A percentile compares a stretch with the other conserved stretches of the same genome.
phyloP scores from a whole-genome alignment of 2,888 invertebrate species.

The Luperina testacea region DNA sequence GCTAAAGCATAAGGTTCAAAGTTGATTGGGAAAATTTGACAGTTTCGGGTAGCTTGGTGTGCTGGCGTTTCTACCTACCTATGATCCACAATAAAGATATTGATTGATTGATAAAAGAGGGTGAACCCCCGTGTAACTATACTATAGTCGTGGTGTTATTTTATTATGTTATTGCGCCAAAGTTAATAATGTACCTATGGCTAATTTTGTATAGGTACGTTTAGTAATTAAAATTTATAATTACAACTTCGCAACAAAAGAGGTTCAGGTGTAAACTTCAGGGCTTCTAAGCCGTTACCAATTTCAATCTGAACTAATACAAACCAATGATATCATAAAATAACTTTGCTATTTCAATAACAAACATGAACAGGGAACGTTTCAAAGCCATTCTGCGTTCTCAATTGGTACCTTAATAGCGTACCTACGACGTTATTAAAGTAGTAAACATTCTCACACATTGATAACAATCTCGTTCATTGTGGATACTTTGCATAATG shows the following conservation, averaged over 20 bases:
- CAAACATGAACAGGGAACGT: slow-evolving; percentile 16
- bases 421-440: slow-evolving; percentile 41
- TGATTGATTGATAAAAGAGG: no score
- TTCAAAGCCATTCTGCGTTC: slow-evolving; percentile 34
- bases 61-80: no score
- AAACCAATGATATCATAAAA: slow-evolving; percentile 27
- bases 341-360: slow-evolving; percentile 33
- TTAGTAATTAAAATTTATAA: background rate
- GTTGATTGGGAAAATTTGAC: no score
- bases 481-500: slow-evolving; percentile 5
- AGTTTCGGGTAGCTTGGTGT: no score
- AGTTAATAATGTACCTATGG: no score
- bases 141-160: no score
- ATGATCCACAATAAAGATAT: no score
- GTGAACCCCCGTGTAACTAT: no score
- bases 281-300: background rate
- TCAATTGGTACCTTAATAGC: slow-evolving; percentile 30
- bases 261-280: slow-evolving; percentile 6
- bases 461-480: slow-evolving; percentile 13
- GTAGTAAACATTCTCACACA: slow-evolving; percentile 49
- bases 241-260: background rate
- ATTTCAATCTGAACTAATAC: background rate
- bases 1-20: no score
- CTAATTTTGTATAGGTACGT: background rate
- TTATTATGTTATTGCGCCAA: background rate